A percentile compares a stretch with the other conserved stretches of the same genome.
phyloP scores from a whole-genome alignment of 2,888 invertebrate species.

The Megastigmus dorsalis region DNA sequence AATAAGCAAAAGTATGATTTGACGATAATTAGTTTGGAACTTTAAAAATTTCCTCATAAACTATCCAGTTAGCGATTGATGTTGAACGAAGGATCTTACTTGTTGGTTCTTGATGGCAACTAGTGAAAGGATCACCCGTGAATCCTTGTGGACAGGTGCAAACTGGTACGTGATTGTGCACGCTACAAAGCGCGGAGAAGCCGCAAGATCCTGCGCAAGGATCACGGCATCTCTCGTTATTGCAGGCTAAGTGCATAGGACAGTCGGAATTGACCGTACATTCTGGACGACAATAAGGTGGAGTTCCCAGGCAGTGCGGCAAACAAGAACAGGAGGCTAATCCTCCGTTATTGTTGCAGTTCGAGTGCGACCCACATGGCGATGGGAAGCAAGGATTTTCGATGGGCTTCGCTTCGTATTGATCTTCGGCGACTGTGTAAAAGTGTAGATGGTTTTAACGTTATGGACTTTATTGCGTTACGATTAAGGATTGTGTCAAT shows the following conservation, averaged over 20 bases:
- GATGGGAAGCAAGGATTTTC: conserved; percentile 83
- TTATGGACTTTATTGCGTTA: too few relatives aligned
- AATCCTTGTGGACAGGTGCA: conserved; percentile 79
- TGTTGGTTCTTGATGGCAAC: conserved; percentile 76
- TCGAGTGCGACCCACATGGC: conserved; percentile 83
- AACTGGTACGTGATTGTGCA: conserved; percentile 83
- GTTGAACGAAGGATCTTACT: too few relatives aligned
- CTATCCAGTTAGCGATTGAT: too few relatives aligned
- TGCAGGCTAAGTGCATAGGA: conserved; percentile 81
- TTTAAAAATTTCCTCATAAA: too few relatives aligned
- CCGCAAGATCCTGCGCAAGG: conserved; percentile 85
- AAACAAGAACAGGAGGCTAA: conserved; percentile 81
- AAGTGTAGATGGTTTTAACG: too few relatives aligned
- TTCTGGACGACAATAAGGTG: conserved; percentile 82
- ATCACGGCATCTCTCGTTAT: conserved; percentile 83
- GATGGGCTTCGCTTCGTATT: not conserved
- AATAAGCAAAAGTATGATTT: too few relatives aligned
- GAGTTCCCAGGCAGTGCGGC: conserved; percentile 80
- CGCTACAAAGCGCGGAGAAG: conserved; percentile 81
- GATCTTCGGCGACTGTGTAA: not conserved
- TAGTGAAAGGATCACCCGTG: conserved; percentile 82
- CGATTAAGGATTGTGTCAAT: too few relatives aligned
- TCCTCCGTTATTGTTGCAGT: conserved; percentile 79
- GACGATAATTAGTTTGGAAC: too few relatives aligned
- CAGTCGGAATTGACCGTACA: conserved; percentile 81